Conservation (phyloP, 2,113 vertebrate species). For the Acrocephalus kingi region DNA sequence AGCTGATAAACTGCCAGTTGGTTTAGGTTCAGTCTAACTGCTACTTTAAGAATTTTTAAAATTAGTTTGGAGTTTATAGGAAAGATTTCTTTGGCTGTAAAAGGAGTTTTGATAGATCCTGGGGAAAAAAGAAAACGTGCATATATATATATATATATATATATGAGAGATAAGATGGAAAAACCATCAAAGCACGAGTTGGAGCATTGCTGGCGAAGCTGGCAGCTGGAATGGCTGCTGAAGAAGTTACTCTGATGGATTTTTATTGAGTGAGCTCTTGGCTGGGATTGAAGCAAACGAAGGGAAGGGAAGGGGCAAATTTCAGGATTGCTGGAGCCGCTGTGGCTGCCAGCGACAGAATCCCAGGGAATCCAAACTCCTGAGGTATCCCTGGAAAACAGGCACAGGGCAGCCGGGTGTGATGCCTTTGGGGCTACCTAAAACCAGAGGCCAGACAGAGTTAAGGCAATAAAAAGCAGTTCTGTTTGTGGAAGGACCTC, state of each 20-base stretch:
- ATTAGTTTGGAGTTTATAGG: not conserved
- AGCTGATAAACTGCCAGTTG: not conserved
- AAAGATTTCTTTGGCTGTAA: not conserved
- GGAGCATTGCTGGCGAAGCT: not conserved
- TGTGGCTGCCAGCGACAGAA: not conserved
- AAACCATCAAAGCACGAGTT: not conserved
- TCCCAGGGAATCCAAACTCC: not conserved
- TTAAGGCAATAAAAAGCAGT: not conserved
- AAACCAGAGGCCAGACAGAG: not conserved
- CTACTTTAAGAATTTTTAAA: not conserved
- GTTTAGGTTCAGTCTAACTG: not conserved
- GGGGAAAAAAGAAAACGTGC: too few relatives aligned
- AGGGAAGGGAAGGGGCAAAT: not conserved
- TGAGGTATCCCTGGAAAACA: not conserved
- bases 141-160: too few relatives aligned
- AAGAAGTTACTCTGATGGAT: not conserved
- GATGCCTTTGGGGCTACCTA: not conserved
- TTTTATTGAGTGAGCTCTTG: not conserved
- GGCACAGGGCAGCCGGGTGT: not conserved
- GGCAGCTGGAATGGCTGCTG: not conserved
- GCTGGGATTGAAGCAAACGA: not conserved
- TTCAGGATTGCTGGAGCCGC: fast-evolving
- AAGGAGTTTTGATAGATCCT: not conserved
- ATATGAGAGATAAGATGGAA: not conserved
- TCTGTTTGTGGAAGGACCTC: not conserved